Percentiles rank a stretch among this genome's conserved stretches.
Evolutionary conservation across 2,888 invertebrate species (phyloP).

Genomic region (Baronia brevicornis): DNA sequence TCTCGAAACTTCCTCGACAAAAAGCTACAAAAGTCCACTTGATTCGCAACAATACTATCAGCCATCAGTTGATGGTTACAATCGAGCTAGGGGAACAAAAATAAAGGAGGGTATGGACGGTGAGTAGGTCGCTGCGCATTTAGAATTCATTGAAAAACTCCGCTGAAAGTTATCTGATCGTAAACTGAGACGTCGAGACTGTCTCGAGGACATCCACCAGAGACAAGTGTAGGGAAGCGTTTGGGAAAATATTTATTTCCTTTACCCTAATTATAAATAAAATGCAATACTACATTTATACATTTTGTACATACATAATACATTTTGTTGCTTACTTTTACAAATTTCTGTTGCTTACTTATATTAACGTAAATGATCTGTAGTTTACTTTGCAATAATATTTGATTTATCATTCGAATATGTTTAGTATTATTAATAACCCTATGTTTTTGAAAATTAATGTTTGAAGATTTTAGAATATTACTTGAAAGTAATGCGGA

Average conservation of each 20-base stretch:
- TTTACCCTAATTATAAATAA: background rate
- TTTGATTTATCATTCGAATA: no score
- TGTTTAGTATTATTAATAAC: no score
- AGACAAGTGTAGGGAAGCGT: slow-evolving; percentile 11
- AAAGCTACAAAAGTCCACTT: slow-evolving; percentile 14
- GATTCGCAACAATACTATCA: slow-evolving; percentile 29
- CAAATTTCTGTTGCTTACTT: no score
- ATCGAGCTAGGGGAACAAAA: slow-evolving; percentile 25
- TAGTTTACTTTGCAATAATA: no score
- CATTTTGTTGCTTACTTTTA: no score
- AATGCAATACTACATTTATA: no score
- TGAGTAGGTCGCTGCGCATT: slow-evolving; percentile 40
- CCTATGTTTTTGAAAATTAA: no score
- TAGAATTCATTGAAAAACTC: slow-evolving; percentile 75
- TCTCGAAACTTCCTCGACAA: slow-evolving; percentile 9
- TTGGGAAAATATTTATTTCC: slow-evolving; percentile 5
- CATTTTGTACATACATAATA: no score
- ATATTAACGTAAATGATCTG: no score
- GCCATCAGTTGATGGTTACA: slow-evolving; percentile 34
- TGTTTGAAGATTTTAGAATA: no score
- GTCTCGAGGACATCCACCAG: slow-evolving; percentile 9
- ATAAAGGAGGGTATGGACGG: slow-evolving; percentile 19
- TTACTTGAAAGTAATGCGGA: no score
- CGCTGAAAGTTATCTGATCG: slow-evolving; percentile 72
- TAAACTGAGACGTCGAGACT: slow-evolving; percentile 33